phyloP scores from a whole-genome alignment of 2,113 vertebrate genomes.

The Mola mola region DNA sequence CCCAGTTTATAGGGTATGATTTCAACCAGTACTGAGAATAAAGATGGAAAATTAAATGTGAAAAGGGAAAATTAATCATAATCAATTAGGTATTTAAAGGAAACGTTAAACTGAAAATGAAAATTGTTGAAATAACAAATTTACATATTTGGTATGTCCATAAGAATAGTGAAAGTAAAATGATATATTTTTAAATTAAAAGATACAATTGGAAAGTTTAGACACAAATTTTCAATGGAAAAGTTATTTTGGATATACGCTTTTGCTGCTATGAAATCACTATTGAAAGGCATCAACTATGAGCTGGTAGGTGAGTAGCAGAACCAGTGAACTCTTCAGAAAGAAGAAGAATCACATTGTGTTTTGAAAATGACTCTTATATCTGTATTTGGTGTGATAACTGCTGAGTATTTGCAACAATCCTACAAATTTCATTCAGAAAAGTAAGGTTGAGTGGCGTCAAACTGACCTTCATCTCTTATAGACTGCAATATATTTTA shows the following conservation, averaged over 20 bases:
- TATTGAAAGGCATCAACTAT: background rate
- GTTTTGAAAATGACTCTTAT: background rate
- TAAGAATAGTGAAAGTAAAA: no score
- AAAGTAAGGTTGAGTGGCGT: slow-evolving; percentile 38
- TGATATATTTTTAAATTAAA: no score
- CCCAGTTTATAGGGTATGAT: background rate
- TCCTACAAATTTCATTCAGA: slow-evolving; percentile 20
- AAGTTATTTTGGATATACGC: no score
- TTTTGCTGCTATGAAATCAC: no score
- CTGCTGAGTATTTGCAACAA: slow-evolving; percentile 16
- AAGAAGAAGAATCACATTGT: background rate
- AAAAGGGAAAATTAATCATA: no score
- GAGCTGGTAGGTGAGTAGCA: no score
- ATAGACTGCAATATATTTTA: background rate
- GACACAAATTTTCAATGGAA: no score
- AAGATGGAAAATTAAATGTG: no score
- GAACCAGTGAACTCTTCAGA: background rate
- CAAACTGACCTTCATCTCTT: background rate
- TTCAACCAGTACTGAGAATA: background rate
- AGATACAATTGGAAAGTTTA: no score
- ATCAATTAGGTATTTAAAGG: no score
- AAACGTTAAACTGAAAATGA: background rate
- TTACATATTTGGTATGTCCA: no score
- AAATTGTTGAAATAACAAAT: no score
- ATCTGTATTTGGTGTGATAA: background rate